Evolutionary conservation across 1,140 invertebrate species (phyloP).

Genomic region (Drosophila mayri): DNA sequence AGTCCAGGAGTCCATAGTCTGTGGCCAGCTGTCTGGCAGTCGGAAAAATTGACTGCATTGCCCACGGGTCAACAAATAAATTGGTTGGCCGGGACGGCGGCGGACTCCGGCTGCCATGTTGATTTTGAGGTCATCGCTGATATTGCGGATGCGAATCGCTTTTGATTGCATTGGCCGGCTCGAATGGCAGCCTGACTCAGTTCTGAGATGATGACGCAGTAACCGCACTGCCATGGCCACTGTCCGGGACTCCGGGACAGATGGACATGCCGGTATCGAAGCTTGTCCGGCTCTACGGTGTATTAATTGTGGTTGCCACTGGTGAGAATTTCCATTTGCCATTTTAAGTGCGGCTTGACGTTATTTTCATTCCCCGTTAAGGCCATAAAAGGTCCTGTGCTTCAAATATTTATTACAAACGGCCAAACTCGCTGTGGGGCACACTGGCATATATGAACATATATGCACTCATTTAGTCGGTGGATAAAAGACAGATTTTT

Average conservation of each 20-base stretch:
- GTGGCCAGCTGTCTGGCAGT: conserved; percentile 55
- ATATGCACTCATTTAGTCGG: not conserved
- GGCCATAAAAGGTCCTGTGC: conserved; percentile 65
- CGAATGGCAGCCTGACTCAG: conserved; percentile 46
- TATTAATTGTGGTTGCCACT: conserved; percentile 81
- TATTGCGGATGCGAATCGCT: conserved; percentile 82
- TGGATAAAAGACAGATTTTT: conserved; percentile 27
- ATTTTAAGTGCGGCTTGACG: conserved; percentile 82
- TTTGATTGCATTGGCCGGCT: conserved; percentile 75
- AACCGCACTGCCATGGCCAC: conserved; percentile 41
- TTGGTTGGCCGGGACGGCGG: conserved; percentile 57
- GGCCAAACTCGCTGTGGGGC: conserved; percentile 23
- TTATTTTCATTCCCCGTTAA: conserved; percentile 68
- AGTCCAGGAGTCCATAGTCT: conserved; percentile 16
- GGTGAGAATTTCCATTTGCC: conserved; percentile 81
- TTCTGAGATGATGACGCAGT: conserved; percentile 46
- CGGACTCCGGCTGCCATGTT: conserved; percentile 60
- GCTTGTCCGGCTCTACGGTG: conserved; percentile 42
- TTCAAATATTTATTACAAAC: conserved; percentile 80
- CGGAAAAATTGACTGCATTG: conserved; percentile 82
- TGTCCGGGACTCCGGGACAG: conserved; percentile 8
- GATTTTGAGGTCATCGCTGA: conserved; percentile 83
- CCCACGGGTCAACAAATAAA: conserved; percentile 83
- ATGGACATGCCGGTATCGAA: conserved; percentile 17
- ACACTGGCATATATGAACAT: conserved; percentile 1